Evolutionary conservation across 1,140 invertebrate genomes (phyloP).

Genomic region (Elysia chlorotica): DNA sequence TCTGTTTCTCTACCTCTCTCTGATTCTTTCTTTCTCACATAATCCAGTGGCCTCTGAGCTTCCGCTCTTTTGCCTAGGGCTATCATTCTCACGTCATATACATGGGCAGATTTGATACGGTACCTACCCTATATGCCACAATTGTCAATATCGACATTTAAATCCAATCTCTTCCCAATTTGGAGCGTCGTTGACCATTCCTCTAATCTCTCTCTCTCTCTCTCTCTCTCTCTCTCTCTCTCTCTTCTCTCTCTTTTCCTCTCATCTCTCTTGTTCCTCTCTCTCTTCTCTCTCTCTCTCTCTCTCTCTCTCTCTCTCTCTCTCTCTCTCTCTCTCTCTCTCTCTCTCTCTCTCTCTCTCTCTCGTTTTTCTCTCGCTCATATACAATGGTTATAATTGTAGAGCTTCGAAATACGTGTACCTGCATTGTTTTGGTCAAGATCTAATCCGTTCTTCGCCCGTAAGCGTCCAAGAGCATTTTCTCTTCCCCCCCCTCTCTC

Average conservation of each 20-base stretch:
- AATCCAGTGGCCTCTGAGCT: no score
- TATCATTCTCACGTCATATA: no score
- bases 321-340: not conserved
- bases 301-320: constrained; percentile 4
- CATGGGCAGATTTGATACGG: no score
- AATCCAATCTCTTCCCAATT: no score
- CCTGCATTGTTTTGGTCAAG: no score
- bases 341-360: not conserved
- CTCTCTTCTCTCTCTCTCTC: not conserved
- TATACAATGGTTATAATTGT: not conserved
- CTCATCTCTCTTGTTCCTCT: not conserved
- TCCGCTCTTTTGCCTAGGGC: no score
- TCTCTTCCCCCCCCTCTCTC: constrained; percentile 14
- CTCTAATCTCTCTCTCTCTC: not conserved
- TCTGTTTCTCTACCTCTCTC: no score
- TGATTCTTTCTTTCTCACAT: no score
- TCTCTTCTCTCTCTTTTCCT: constrained; percentile 5
- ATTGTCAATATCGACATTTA: no score
- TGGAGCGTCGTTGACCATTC: no score
- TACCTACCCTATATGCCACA: no score
- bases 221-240: constrained; percentile 5
- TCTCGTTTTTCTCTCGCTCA: not conserved
- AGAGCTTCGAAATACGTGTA: no score
- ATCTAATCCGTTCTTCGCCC: not conserved
- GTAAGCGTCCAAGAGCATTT: not conserved